Base-by-base conservation (phyloP, 2,888 invertebrate species). In the Neocrepidodera transversa region DNA sequence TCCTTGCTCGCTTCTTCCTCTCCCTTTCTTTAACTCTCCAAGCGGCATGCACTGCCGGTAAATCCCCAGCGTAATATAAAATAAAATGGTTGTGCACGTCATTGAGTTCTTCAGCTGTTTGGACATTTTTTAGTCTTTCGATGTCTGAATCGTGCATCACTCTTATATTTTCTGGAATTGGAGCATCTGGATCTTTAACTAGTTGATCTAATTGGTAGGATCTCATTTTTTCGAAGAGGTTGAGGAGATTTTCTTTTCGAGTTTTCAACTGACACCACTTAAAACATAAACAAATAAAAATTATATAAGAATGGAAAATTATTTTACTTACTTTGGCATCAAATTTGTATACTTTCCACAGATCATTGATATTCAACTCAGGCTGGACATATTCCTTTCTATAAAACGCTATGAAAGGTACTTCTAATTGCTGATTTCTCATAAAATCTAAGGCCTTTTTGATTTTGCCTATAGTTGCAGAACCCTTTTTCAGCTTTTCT, bases 381-480 rank as follows among this genome's bases (percentile, higher is more conserved):
- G 96, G 95, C 72, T 93, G 91, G 0, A 98, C 95, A 71, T 96
- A 96, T 78, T 99, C 99, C 79, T 99, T 99, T 18, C 98, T 87
- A 77, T 99, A 99, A 80, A 97, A 97, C 0, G 96, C 95, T 71
- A 99, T 99, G 79, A 99, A 99, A 0, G 99, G 98, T 36, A 98
- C 97, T 82, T 99, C 98, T 66, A 96, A 83, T 45, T 93, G 90
- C 74, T 97, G 94, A 77, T 96, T 97, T 35, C 97, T 83, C 88
- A 99, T 97, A 75, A 97, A 97, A 74, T 97, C 95, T 16, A 99
- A 80, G 0, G 95, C 95, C 78, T 96, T 95, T 42, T 91, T 88
- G 50, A 98, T 97, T 81, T 97, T 97, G n/a, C 87, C 87, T 14
- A 93, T 84, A 0, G 92, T 87, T 82, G 78, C 87, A 66, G 79